Base-by-base conservation (phyloP, 2,113 vertebrate species). In the Recurvirostra avosetta region DNA sequence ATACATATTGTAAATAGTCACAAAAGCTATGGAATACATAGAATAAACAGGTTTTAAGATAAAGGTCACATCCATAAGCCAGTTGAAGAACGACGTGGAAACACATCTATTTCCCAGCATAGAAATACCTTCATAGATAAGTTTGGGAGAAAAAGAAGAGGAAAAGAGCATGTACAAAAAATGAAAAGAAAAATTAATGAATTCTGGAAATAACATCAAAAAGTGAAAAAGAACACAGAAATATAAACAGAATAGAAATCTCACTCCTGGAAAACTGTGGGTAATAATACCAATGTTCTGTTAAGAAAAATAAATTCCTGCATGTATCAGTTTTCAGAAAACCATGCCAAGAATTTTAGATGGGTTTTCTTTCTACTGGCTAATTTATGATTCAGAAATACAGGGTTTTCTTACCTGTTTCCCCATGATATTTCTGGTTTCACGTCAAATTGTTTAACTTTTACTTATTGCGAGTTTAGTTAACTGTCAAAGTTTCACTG, bases 1-100 rank as follows among this genome's bases (percentile, higher is more conserved):
- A 94, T 97, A 86, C 52, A 67, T 91, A 43, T 63, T 96, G 95
- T 94, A 96, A 96, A 92, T 88, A 89, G 92, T 86, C 34, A 81
- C 34, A 75, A 87, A 96, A 96, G 50, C 88, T 92, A 59, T 47
- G 49, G 38, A 91, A 70, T 68, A 76, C 53, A 77, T 5, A 71
- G 49, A 93, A 75, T 80, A 95, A 97, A 88, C 67, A 91, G 66
- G 85, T 92, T 84, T 74, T 90, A 90, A 91, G 36, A 36, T 61
- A 91, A 85, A 93, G 95, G 96, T 96, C 92, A 95, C 30, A 68
- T 91, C 92, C 58, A 66, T 71, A 75, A 92, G 76, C 62, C 73
- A 89, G 74, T 72, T 94, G 68, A 97, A 93, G 53, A 83, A 86
- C 5, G 4, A 68, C 52, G 86, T 92, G 43, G 32, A 93, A 94